Percentiles rank a stretch among this genome's conserved stretches.
These are phyloP conservation scores for Chlorops oryzae DNA, from an alignment of 1,140 invertebrate genomes.

Conservation along the genomic window DNA sequence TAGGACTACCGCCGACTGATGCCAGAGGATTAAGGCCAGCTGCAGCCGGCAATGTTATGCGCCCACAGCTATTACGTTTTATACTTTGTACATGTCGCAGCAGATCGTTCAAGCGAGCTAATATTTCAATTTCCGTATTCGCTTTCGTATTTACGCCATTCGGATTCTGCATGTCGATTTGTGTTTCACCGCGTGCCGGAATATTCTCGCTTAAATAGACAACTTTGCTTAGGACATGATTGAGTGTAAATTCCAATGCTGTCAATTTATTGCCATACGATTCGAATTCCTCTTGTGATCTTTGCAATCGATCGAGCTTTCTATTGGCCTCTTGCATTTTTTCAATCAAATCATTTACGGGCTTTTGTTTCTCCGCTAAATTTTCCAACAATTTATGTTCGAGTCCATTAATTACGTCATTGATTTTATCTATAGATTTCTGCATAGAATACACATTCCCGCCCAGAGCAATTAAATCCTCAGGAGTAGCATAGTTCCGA, in stretches of 20 bases:
- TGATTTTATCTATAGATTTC: too few relatives aligned
- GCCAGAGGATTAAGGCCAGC: not conserved
- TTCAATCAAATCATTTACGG: too few relatives aligned
- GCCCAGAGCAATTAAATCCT: too few relatives aligned
- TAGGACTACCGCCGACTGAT: slow-evolving; percentile 3
- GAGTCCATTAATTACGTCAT: too few relatives aligned
- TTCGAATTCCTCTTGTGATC: too few relatives aligned
- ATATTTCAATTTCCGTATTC: slow-evolving; percentile 9
- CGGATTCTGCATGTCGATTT: not conserved
- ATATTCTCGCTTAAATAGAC: slow-evolving; percentile 17
- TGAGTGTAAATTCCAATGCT: slow-evolving; percentile 25
- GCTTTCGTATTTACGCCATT: slow-evolving; percentile 4
- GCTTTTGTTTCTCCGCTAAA: too few relatives aligned
- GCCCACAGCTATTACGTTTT: slow-evolving; percentile 6
- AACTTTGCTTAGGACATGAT: slow-evolving; percentile 30
- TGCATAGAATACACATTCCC: too few relatives aligned
- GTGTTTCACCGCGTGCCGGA: not conserved
- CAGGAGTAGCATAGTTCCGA: too few relatives aligned
- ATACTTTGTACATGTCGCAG: slow-evolving; percentile 12
- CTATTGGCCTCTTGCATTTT: too few relatives aligned
- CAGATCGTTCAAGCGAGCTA: slow-evolving; percentile 10
- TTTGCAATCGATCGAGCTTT: too few relatives aligned
- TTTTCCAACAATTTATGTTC: too few relatives aligned
- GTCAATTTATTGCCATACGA: slow-evolving; percentile 21
- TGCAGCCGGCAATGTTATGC: not conserved